Evolutionary conservation across 2,113 vertebrate genomes (phyloP).

Genomic region (Mesitornis unicolor): DNA sequence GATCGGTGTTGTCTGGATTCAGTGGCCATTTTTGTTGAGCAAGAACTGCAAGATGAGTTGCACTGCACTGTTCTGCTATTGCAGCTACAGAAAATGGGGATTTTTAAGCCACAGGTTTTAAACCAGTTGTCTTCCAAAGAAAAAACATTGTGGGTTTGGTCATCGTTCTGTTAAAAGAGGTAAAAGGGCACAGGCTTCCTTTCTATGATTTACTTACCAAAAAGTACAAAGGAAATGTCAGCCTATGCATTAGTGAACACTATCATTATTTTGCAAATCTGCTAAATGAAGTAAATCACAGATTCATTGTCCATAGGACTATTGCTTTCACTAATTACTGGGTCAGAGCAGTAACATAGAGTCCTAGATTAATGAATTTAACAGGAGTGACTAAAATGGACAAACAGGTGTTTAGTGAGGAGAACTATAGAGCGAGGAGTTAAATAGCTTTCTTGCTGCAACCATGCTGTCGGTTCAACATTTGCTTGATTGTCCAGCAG

Average conservation of each 20-base stretch:
- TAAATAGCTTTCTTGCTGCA: neutral
- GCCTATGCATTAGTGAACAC: neutral
- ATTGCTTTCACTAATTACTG: neutral
- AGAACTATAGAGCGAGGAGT: neutral
- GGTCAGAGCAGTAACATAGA: neutral
- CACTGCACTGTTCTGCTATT: neutral
- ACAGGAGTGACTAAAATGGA: neutral
- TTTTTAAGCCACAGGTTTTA: neutral
- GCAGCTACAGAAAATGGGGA: neutral
- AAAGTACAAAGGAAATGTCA: neutral
- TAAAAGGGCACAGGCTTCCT: neutral
- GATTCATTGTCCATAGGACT: neutral
- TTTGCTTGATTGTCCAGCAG: neutral
- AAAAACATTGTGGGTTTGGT: neutral
- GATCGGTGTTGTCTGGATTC: neutral
- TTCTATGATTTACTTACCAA: neutral
- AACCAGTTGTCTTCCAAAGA: neutral
- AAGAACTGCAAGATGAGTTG: neutral
- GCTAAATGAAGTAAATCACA: neutral
- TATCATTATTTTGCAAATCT: neutral
- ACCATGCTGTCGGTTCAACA: neutral
- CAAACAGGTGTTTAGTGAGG: neutral
- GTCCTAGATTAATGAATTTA: neutral
- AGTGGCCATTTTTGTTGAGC: neutral
- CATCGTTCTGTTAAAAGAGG: neutral